Evolutionary conservation across 1,140 invertebrate genomes (phyloP), one percentile per base, ranked within the genome.

Genomic region (Lasaia peninsularis): DNA sequence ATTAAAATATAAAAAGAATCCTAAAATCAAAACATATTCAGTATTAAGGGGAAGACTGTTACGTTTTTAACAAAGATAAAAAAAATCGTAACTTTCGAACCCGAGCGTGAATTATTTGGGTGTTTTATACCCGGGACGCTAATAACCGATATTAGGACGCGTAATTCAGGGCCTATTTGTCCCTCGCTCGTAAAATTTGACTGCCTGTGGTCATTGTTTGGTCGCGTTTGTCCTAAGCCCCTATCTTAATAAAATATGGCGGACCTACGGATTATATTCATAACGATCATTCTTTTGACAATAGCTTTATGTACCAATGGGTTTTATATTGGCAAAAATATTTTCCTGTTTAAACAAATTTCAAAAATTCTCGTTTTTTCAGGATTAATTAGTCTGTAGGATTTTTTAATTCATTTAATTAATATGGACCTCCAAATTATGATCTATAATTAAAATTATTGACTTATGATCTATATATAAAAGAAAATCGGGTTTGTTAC

Each of bases 191-290:
- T 48, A 48, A 48, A 48, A 48, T 48, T 48, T 48, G 44, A 48
- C 44, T 48, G 44, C 44, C 20, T 48, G 44, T 48, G 44, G 44
- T 48, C 44, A 48, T 48, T 48, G 44, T 48, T 48, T 24, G 44
- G 44, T 8, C 11, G n/a, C 44, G 9, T n/a, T 21, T 48, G 18
- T 21, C 44, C 18, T n/a, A 48, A 48, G 44, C 44, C 20, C 40
- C 40, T 20, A 48, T 48, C 40, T 48, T 48, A 48, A 48, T 48
- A 48, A 48, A 48, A 48, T 48, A 48, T 20, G 40, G n/a, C 40
- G n/a, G 20, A 48, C 40, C 40, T 48, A 18, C 10, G 20, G 18
- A 21, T 48, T 48, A 48, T 10, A 11, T 11, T 16, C 10, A 10
- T 14, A 9, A 14, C 2, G 7, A 40, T 40, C 16, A 40, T 40